Evolutionary conservation across 2,797 vertebrate species (phyloP), one percentile per base, ranked within the genome.

Genomic region (Sebastes matsubarae): DNA sequence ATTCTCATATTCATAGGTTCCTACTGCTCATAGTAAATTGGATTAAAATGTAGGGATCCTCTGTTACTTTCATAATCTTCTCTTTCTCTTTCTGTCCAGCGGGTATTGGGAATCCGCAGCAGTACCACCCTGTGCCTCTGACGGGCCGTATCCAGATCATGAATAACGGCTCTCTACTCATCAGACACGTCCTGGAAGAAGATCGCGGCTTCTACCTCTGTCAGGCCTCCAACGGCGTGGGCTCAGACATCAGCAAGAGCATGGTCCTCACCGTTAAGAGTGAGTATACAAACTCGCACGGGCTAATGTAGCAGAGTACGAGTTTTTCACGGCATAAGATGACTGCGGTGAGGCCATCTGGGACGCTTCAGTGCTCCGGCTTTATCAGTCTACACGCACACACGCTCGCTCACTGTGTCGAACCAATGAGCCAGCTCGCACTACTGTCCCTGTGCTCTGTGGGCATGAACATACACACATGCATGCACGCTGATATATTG

Each of bases 221-320:
- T 93, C 98, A 99, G 95, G 98, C 98, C 92, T 99, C 98, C 96
- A 99, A 99, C 1, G 98, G 98, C 0, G 98, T 99, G 78, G 98
- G 98, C 73, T 99, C 98, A 0, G 98, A 99, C 93, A 99, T 99
- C 96, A 99, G 98, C 97, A 99, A 99, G 93, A 98, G 98, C 95
- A 99, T 99, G 98, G 96, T 99, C 77, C 98, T 99, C 83, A 99
- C 98, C 0, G 98, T 99, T 24, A 99, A 98, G 91, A 98, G 97
- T 98, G 82, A 97, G 98, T 96, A 82, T 36, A 55, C 30, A 64
- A 68, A 76, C 75, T 58, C 66, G 18, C 34, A 54, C 4, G 0
- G 54, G 20, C 30, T 68, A 57, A 82, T 66, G 60, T 67, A 68
- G 70, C 57, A 67, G 69, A 61, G 72, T 42, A 30, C 7, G 54